These are phyloP conservation scores for Drosophila rellima DNA, from an alignment of 2,888 invertebrate genomes.

Conservation along the genomic window DNA sequence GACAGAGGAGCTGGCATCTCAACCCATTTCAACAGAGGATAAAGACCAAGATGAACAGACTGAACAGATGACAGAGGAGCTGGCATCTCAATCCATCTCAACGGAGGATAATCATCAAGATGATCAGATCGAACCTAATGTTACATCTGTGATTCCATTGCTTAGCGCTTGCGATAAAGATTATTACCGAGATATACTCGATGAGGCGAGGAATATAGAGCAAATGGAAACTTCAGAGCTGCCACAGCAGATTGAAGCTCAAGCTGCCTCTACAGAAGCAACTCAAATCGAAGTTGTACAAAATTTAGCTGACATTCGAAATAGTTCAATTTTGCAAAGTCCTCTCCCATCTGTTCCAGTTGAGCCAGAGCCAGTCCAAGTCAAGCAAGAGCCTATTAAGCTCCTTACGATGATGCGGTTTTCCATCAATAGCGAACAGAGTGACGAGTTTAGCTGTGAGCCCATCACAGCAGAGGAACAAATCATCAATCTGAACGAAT, in stretches of 20 bases:
- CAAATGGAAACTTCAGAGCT: not conserved
- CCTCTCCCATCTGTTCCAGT: not conserved
- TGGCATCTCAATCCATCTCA: no score
- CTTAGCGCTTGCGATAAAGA: no score
- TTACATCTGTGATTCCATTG: no score
- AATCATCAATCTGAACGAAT: constrained; percentile 49
- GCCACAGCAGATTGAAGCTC: not conserved
- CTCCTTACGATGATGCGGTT: constrained; percentile 59
- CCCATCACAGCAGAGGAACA: constrained; percentile 35
- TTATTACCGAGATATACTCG: no score
- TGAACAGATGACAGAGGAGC: no score
- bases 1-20: no score
- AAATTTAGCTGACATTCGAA: not conserved
- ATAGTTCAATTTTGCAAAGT: constrained; percentile 51
- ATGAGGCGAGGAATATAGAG: no score
- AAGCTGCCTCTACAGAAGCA: not conserved
- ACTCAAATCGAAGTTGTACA: not conserved
- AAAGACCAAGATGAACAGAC: no score
- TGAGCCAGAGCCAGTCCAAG: not conserved
- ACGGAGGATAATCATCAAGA: no score
- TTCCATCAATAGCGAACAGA: constrained; percentile 6
- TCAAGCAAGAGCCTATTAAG: constrained; percentile 51
- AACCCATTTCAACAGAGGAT: no score
- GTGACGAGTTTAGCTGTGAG: constrained; percentile 47
- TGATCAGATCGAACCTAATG: no score